Base-by-base conservation (phyloP, 2,113 vertebrate species). In the Crotophaga sulcirostris region DNA sequence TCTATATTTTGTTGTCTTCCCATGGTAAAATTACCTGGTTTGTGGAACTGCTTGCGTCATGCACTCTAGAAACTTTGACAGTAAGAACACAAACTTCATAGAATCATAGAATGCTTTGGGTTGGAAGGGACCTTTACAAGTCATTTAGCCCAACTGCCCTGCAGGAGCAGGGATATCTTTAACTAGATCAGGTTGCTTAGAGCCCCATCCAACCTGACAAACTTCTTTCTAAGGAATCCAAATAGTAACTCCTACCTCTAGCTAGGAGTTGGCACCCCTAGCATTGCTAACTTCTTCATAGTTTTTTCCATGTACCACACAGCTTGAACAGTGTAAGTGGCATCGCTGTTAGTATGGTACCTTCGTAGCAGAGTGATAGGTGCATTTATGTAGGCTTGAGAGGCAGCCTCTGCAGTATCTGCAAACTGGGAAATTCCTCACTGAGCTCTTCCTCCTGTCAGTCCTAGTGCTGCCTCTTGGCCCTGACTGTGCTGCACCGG, bases 241-340 rank as follows among this genome's bases (percentile, higher is more conserved):
- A 79, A 29, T 0, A 72, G 25, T 64, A 56, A 31, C 40, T 73
- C 21, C 44, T 64, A 8, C 38, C 58, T 13, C 10, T 10, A 16
- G 55, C 47, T 28, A 6, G 62, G 52, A 72, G 18, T 44, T 34
- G 23, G 36, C 31, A 86, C 38, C 31, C 13, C 15, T 45, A 29
- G 0, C 31, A 9, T 0, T 28, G 15, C 16, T 64, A 66, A 47
- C 15, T 42, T 24, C 58, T 31, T 5, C 1, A 1, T 28, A 20
- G 16, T 13, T 77, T 13, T 77, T 54, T 47, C 42, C 38, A 10
- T 0, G 9, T 52, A 12, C 8, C 49, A 8, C 67, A 15, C 29
- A 36, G 26, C 34, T 47, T 24, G 58, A 36, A 13, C 19, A 23
- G 34, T 20, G 44, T 24, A 11, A 54, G 17, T 16, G 55, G 17